Percentiles rank a stretch among this genome's conserved stretches.
Evolutionary conservation across 1,140 invertebrate species (phyloP).

Genomic region (Drosophila prosaltans): DNA sequence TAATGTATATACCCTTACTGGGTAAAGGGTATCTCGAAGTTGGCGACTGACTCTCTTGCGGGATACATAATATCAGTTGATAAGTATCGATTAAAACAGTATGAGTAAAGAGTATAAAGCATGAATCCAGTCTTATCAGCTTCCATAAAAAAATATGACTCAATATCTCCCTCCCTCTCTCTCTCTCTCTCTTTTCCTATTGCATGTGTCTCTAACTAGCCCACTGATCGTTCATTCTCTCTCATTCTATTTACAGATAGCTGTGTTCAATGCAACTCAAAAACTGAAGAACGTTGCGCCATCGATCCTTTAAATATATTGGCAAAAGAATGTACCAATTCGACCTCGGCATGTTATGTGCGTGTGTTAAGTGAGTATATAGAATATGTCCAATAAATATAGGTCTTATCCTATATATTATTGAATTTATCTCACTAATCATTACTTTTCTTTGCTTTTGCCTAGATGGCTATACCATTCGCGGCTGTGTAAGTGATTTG

Average conservation of each 20-base stretch:
- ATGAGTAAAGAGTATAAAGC: not conserved
- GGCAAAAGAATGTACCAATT: conserved; percentile 55
- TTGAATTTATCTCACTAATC: not conserved
- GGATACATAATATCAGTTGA: conserved; percentile 1
- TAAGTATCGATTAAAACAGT: conserved; percentile 7
- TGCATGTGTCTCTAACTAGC: not conserved
- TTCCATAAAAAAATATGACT: conserved; percentile 7
- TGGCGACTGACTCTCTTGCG: not conserved
- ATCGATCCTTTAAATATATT: conserved; percentile 65
- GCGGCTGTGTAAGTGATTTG: conserved; percentile 69
- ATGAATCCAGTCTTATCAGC: conserved; percentile 11
- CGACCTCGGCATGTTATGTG: conserved; percentile 57
- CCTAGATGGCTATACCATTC: conserved; percentile 71
- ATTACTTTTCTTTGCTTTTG: not conserved
- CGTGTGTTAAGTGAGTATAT: conserved; percentile 46
- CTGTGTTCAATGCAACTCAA: conserved; percentile 76
- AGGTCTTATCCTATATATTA: too few relatives aligned
- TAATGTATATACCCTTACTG: not conserved
- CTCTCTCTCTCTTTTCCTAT: not conserved
- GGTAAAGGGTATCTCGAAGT: not conserved
- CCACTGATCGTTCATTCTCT: too few relatives aligned
- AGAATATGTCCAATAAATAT: too few relatives aligned
- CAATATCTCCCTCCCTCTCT: not conserved
- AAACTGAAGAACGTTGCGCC: conserved; percentile 64
- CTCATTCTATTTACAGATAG: conserved; percentile 51